Conservation (phyloP, 2,113 vertebrate genomes). For the Polyodon spathula region DNA sequence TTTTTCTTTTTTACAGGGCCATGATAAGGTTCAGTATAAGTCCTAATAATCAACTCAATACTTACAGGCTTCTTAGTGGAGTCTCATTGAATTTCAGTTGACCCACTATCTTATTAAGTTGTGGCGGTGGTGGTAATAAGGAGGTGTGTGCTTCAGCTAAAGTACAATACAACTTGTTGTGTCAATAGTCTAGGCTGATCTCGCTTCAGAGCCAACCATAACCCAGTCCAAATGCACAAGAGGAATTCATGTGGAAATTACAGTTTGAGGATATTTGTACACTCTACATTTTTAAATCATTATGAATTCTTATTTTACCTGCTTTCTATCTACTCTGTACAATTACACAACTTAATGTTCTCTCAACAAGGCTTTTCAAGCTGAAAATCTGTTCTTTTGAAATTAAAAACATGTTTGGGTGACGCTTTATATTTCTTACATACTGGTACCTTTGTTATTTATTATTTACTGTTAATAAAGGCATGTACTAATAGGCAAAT, state of each 20-base stretch:
- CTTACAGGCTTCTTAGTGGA: background rate
- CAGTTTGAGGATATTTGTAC: slow-evolving; percentile 44
- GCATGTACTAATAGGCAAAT: too few species aligned
- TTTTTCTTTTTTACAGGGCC: background rate
- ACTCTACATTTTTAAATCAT: slow-evolving; percentile 27
- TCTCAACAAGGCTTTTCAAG: too few species aligned
- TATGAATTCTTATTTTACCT: too few species aligned
- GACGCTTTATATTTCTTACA: too few species aligned
- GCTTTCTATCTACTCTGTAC: too few species aligned
- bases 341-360: too few species aligned
- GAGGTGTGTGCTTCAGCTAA: slow-evolving; percentile 24
- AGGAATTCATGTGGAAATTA: slow-evolving; percentile 48
- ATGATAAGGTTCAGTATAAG: background rate
- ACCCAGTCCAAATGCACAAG: slow-evolving; percentile 15
- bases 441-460: too few species aligned
- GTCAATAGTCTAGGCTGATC: background rate
- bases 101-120: background rate
- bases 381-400: too few species aligned
- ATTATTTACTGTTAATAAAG: too few species aligned
- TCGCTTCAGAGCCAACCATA: background rate
- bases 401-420: too few species aligned
- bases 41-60: background rate
- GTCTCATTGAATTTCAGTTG: background rate
- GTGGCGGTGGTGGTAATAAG: slow-evolving; percentile 27
- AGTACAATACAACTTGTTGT: slow-evolving; percentile 4